phyloP scores from a whole-genome alignment of 2,113 vertebrate genomes.

The Aspiorhynchus laticeps region DNA sequence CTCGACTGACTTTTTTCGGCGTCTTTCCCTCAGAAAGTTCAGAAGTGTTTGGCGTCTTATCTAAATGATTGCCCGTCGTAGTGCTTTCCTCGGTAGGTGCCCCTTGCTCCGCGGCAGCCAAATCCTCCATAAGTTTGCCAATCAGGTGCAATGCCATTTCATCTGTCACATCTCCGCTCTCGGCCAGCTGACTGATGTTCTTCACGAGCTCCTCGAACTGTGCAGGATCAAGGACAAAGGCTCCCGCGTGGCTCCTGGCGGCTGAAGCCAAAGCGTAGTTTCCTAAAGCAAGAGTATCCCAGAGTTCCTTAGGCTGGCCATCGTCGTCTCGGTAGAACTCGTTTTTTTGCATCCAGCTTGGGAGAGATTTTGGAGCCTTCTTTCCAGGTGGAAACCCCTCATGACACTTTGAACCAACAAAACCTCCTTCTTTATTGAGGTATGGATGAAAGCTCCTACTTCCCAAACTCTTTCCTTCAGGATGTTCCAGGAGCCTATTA shows the following conservation, averaged over 20 bases:
- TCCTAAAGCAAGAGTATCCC: conserved; percentile 59
- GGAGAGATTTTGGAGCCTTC: conserved; percentile 51
- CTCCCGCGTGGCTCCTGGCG: conserved; percentile 50
- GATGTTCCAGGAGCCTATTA: conserved; percentile 77
- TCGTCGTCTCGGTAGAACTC: conserved; percentile 73
- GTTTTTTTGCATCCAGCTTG: conserved; percentile 75
- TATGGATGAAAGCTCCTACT: background rate
- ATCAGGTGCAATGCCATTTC: conserved; percentile 82
- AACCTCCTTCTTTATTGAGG: conserved; percentile 31
- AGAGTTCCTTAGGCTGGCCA: conserved; percentile 63
- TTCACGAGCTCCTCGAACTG: conserved; percentile 81
- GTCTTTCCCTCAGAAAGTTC: conserved; percentile 60
- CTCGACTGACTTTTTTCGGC: conserved; percentile 63
- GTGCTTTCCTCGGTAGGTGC: conserved; percentile 58
- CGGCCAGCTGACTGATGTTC: conserved; percentile 84
- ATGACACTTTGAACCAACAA: conserved; percentile 27
- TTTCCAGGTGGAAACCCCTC: conserved; percentile 18
- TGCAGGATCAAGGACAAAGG: conserved; percentile 76
- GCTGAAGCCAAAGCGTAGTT: conserved; percentile 66
- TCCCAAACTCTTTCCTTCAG: conserved; percentile 38
- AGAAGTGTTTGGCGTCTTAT: conserved; percentile 68
- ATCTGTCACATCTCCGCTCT: conserved; percentile 77
- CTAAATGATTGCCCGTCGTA: conserved; percentile 59
- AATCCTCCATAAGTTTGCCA: conserved; percentile 78
- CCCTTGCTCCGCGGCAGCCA: conserved; percentile 63